Base-by-base conservation (phyloP, 2,113 vertebrate genomes). In the Tautogolabrus adspersus region DNA sequence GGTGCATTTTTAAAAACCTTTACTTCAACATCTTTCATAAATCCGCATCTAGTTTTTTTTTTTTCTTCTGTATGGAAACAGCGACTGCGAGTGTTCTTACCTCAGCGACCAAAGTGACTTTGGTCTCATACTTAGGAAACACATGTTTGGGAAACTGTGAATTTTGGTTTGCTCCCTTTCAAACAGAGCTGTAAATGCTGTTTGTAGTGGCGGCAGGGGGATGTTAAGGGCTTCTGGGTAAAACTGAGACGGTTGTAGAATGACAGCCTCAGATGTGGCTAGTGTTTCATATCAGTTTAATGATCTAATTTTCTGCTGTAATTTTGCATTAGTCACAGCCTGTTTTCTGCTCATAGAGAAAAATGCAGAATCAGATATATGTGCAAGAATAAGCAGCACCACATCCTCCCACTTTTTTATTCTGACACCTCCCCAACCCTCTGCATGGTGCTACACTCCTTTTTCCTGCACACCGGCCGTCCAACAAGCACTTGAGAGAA, bases 191-290 rank as follows among this genome's bases (percentile, higher is more conserved):
- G 75, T 91, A 93, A 91, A 92, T 84, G 75, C 61, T 77, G 86
- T 88, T 86, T 92, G 86, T 84, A 74, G 88, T 81, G 82, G 86
- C 13, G 26, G 60, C 44, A 57, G 69, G 72, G 80, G 74, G 66
- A 21, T 75, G 80, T 70, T 51, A 77, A 30, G 84, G 70, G 82
- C 66, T 75, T 78, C 66, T 85, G 85, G 61, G 79, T 60, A 82
- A 84, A 81, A 79, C 64, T 60, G 65, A 52, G 49, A 70, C 10
- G 47, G 49, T 82, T 77, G 81, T 61, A 77, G 77, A 80, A 60
- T 71, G 72, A 82, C 74, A 73, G 59, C 62, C 68, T 91, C 26
- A 83, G 88, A 94, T 93, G 93, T 93, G 93, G 93, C 71, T 57
- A 37, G 59, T 64, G 67, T 92, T 92, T 88, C 77, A 91, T 72